These are phyloP conservation scores for Galeopterus variegatus DNA, from an alignment of 2,113 vertebrate genomes.

Conservation along the genomic window DNA sequence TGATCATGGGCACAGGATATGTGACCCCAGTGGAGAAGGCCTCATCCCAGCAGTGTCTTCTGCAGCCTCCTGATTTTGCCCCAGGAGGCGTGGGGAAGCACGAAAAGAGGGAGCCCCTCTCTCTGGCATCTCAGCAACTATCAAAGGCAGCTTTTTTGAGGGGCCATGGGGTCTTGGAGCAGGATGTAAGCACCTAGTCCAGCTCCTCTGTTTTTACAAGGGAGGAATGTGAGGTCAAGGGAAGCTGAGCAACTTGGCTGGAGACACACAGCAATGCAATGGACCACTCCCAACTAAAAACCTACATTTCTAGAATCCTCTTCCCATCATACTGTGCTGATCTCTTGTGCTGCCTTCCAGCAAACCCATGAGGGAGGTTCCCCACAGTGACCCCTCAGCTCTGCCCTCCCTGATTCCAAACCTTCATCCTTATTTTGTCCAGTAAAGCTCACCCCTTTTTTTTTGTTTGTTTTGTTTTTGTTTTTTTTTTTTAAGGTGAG, in stretches of 20 bases:
- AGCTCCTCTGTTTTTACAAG: background rate
- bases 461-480: no score
- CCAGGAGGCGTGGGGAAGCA: background rate
- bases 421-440: background rate
- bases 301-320: background rate
- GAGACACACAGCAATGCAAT: background rate
- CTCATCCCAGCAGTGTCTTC: background rate
- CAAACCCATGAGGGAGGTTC: background rate
- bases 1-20: rapidly evolving
- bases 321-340: background rate
- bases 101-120: background rate
- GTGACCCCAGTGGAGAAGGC: background rate
- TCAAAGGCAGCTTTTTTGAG: background rate
- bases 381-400: background rate
- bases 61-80: background rate
- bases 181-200: background rate
- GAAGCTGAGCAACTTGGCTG: background rate
- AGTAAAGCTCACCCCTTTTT: no score
- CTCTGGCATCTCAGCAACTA: background rate
- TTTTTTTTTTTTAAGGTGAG: no score
- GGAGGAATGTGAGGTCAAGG: background rate
- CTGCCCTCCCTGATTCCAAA: background rate
- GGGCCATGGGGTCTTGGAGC: background rate
- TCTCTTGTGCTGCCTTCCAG: background rate
- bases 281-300: background rate